Conservation (phyloP, 2,797 vertebrate genomes). For the Carcharodon carcharias region DNA sequence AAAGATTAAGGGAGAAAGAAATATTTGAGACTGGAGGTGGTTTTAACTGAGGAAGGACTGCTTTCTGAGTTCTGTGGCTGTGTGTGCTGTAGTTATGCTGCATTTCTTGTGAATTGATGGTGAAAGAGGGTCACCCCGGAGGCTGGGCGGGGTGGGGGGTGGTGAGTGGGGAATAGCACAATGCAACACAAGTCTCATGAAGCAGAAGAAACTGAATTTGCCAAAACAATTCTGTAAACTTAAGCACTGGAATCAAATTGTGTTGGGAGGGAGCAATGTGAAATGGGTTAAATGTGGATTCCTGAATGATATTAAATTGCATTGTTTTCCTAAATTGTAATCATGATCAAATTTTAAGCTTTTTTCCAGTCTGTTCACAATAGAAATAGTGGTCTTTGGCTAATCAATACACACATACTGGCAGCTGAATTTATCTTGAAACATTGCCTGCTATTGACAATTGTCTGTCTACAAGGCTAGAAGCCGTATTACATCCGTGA, state of each 20-base stretch:
- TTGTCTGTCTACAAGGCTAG: neutral
- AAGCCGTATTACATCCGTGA: no score
- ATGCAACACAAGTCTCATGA: neutral
- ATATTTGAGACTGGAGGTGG: neutral
- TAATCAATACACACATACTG: neutral
- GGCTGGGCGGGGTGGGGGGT: neutral
- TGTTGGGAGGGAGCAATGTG: neutral
- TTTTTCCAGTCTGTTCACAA: neutral
- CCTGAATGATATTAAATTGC: neutral
- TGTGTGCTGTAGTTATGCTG: no score
- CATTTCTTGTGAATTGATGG: neutral
- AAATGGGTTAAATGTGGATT: neutral
- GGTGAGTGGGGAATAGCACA: neutral
- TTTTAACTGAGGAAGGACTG: neutral
- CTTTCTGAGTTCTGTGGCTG: neutral
- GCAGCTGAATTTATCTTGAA: neutral
- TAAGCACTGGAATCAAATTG: neutral
- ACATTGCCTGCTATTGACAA: no score
- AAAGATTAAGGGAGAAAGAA: neutral
- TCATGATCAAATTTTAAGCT: neutral
- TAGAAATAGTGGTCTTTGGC: neutral
- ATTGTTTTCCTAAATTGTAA: neutral
- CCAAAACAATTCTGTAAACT: no score
- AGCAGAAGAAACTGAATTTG: no score
- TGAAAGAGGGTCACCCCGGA: neutral